Evolutionary conservation across 1,140 invertebrate genomes (phyloP).

Genomic region (Asbolus verrucosus): DNA sequence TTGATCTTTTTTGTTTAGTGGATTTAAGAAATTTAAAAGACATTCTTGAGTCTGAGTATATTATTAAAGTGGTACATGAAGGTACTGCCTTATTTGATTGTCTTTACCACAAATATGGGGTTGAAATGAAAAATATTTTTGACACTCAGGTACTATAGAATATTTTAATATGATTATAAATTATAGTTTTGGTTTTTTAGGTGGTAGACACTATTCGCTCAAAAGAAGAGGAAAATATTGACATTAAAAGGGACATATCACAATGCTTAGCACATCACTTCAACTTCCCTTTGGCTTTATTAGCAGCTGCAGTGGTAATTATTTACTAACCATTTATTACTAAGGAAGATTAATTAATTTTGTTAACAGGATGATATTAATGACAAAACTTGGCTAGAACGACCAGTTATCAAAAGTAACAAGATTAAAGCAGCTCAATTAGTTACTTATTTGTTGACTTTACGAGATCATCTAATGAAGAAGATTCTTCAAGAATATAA

Average conservation of each 20-base stretch:
- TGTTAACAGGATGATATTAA: not conserved
- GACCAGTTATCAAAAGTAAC: not conserved
- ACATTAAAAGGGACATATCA: not conserved
- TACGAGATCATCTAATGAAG: not conserved
- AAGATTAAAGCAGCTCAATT: constrained; percentile 12
- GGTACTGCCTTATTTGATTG: constrained; percentile 13
- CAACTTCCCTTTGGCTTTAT: not conserved
- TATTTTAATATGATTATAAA: not conserved
- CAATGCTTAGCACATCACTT: constrained; percentile 9
- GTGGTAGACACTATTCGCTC: not conserved
- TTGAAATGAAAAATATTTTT: constrained; percentile 30
- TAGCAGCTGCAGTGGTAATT: constrained; percentile 6
- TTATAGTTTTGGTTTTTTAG: constrained; percentile 16
- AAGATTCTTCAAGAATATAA: not conserved
- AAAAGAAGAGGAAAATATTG: not conserved
- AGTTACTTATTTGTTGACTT: not conserved
- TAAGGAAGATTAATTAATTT: not conserved
- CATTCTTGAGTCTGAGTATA: constrained; percentile 10
- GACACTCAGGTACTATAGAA: constrained; percentile 3
- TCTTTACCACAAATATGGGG: constrained; percentile 22
- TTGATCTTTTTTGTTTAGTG: constrained; percentile 22
- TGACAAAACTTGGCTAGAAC: not conserved
- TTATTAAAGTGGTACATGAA: constrained; percentile 21
- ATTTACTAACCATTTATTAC: not conserved
- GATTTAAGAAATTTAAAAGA: not conserved